Base-by-base conservation (phyloP, 2,888 invertebrate species). In the Metopia argyrocephala region DNA sequence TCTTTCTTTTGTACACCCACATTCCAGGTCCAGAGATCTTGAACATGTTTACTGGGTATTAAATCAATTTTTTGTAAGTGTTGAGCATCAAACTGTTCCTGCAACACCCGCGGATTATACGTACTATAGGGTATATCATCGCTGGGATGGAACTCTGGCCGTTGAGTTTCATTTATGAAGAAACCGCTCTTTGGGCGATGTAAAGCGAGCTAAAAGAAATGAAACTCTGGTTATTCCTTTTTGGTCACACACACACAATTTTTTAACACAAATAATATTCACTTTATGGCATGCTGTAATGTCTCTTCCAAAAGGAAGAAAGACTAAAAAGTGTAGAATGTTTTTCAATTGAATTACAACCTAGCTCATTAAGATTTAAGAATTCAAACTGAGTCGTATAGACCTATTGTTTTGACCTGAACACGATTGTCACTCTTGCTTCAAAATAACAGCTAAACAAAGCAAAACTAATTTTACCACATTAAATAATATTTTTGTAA, bases 31-130 rank as follows among this genome's bases (percentile, higher is more conserved):
- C 89, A 89, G 3, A 88, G 31, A 70, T 88, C 88, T 28, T 85
- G 81, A 0, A 83, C 83, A 57, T 64, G 83, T 27, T 86, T 86
- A 1, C 87, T 86, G 20, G 86, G 84, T 20, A 88, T 85, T 2
- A 89, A 78, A 50, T 87, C 87, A 56, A 85, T 86, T 18, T 84
- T 84, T 2, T 81, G 82, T 6, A 88, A 69, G 27, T 85, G 78
- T 76, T 89, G 87, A 2, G 82, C 84, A 38, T 90, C 88, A 7
- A 90, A 80, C 20, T 84, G 76, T 23, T 87, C 84, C 75, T 90
- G 90, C 20, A 90, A 78, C n/a, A 84, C n/a, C 6, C 90, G 87
- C 3, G 90, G 90, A 86, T 90, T 87, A 56, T 90, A 90, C 0
- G 84, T 83, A 15, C 85, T 85, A 28, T 87, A 90, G 0, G 88